Conservation (phyloP, 2,797 vertebrate genomes). For the Tenualosa ilisha region DNA sequence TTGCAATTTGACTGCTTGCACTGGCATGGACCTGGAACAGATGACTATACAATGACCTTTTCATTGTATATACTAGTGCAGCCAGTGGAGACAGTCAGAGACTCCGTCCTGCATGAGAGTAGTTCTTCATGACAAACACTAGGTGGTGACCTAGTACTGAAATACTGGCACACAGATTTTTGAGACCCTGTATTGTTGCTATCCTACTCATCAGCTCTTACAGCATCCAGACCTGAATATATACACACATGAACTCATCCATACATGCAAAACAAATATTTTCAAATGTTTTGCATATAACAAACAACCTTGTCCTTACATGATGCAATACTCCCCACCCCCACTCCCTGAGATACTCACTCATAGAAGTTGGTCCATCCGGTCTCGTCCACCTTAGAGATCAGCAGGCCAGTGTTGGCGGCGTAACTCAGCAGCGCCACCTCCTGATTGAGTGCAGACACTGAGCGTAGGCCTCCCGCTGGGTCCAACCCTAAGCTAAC, state of each 20-base stretch:
- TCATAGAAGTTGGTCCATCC: conserved; percentile 90
- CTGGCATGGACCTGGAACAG: neutral
- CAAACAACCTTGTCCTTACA: neutral
- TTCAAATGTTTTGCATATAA: too few species aligned
- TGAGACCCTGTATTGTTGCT: neutral
- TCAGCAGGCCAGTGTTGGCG: conserved; percentile 81
- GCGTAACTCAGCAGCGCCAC: conserved; percentile 85
- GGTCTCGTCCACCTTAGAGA: conserved; percentile 87
- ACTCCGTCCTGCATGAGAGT: neutral
- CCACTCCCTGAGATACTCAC: conserved; percentile 69
- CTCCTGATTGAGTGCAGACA: conserved; percentile 85
- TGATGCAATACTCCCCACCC: neutral
- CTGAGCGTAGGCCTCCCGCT: conserved; percentile 81
- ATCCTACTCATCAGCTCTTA: neutral
- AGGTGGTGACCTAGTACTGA: neutral
- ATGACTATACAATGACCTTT: neutral
- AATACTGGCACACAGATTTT: neutral
- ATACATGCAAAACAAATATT: too few species aligned
- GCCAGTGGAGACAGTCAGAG: neutral
- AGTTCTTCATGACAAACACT: neutral
- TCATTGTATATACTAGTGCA: neutral
- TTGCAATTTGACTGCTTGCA: neutral
- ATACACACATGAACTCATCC: neutral
- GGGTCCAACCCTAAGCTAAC: conserved; percentile 82
- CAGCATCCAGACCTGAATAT: neutral